These are phyloP conservation scores for Tichodroma muraria DNA, from an alignment of 2,113 vertebrate species.

Conservation along the genomic window DNA sequence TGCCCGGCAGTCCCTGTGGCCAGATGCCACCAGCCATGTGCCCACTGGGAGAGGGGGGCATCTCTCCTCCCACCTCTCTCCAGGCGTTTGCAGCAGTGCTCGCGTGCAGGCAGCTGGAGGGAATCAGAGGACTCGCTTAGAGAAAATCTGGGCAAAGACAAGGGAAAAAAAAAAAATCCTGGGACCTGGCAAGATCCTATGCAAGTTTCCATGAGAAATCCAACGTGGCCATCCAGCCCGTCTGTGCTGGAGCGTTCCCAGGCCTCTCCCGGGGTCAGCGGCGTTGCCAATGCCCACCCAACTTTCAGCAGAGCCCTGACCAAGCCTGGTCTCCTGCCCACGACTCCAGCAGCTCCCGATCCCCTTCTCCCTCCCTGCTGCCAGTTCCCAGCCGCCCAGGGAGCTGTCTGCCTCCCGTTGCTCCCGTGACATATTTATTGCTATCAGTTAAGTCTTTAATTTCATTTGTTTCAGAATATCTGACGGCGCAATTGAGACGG, in stretches of 20 bases:
- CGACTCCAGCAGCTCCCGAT: rapidly evolving
- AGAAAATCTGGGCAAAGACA: conserved; percentile 47
- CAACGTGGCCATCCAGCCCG: not conserved
- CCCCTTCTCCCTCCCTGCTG: not conserved
- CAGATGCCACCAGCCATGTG: rapidly evolving
- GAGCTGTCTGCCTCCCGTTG: not conserved
- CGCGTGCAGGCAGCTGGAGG: conserved; percentile 46
- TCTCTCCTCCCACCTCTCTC: not conserved
- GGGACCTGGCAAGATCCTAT: conserved; percentile 40
- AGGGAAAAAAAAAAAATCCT: not conserved
- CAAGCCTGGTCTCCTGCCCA: not conserved
- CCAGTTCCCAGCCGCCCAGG: not conserved
- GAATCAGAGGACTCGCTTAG: not conserved
- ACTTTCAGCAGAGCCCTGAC: not conserved
- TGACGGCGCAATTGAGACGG: not conserved
- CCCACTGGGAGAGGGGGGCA: rapidly evolving
- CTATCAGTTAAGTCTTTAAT: not conserved
- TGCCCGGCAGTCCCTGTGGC: rapidly evolving
- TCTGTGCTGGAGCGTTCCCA: not conserved
- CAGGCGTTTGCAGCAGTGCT: not conserved
- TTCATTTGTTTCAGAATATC: conserved; percentile 25
- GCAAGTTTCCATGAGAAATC: conserved; percentile 36
- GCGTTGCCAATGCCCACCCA: conserved; percentile 10
- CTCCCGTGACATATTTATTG: conserved; percentile 7
- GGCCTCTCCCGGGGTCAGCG: not conserved